Conservation (phyloP, 2,888 invertebrate genomes). For the Rhogogaster chlorosoma region DNA sequence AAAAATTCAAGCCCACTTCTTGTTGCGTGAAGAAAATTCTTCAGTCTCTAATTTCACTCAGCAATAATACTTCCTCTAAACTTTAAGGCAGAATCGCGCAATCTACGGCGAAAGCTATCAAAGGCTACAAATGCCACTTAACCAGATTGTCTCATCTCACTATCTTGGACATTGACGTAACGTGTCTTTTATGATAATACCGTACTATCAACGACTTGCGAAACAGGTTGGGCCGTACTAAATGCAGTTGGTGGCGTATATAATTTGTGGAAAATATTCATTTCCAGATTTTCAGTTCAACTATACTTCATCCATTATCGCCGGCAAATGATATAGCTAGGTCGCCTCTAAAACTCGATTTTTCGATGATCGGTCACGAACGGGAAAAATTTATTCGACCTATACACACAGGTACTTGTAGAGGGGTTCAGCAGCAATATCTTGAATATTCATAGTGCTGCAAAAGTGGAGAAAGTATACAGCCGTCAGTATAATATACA, state of each 20-base stretch:
- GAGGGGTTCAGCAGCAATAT: background rate
- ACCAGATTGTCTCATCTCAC: background rate
- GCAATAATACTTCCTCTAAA: background rate
- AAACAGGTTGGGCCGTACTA: background rate
- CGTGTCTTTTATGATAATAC: background rate
- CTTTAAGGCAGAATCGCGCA: background rate
- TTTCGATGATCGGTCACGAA: slow-evolving; percentile 6
- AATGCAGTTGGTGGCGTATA: background rate
- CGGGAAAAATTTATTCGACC: slow-evolving; percentile 1
- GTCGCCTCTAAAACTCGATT: background rate
- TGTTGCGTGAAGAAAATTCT: background rate
- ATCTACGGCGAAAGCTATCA: background rate
- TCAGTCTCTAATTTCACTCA: background rate
- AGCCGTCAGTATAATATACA: background rate
- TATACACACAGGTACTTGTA: background rate
- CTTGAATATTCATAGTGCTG: slow-evolving; percentile 17
- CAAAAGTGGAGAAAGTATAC: background rate
- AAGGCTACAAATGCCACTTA: background rate
- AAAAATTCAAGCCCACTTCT: background rate
- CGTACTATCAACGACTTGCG: background rate
- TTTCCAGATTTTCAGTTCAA: too few relatives aligned
- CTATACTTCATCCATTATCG: background rate
- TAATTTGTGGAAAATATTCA: background rate
- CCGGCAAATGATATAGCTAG: background rate
- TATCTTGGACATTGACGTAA: background rate